Evolutionary conservation across 2,113 vertebrate species (phyloP).

Genomic region (Ahaetulla prasina): DNA sequence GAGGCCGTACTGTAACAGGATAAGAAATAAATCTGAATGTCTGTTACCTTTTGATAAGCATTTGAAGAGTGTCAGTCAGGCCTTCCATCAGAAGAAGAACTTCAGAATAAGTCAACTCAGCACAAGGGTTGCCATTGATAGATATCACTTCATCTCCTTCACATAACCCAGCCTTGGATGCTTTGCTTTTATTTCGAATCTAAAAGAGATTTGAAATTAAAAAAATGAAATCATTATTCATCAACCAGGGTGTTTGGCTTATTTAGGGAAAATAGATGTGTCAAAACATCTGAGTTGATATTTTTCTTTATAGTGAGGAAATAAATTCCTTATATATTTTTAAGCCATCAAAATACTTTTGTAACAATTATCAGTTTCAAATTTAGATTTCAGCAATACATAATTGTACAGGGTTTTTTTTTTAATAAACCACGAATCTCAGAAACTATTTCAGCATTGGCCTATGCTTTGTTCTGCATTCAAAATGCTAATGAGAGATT

Average conservation of each 20-base stretch:
- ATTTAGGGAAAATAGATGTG: background rate
- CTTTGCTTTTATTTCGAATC: slow-evolving; percentile 77
- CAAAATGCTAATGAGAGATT: background rate
- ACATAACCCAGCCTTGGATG: slow-evolving; percentile 79
- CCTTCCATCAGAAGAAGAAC: slow-evolving; percentile 79
- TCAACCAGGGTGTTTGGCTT: slow-evolving; percentile 14
- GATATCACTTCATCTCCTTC: slow-evolving; percentile 89
- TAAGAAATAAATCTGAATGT: background rate
- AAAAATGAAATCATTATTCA: background rate
- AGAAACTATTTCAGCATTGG: background rate
- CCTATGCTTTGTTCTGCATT: background rate
- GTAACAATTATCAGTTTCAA: background rate
- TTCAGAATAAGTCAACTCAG: slow-evolving; percentile 80
- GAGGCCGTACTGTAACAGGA: background rate
- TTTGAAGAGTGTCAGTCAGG: slow-evolving; percentile 79
- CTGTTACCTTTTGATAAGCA: slow-evolving; percentile 89
- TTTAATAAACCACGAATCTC: background rate
- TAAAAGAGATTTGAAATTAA: slow-evolving; percentile 35
- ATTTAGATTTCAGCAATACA: background rate
- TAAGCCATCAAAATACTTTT: background rate
- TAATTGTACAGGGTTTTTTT: background rate
- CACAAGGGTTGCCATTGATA: slow-evolving; percentile 85
- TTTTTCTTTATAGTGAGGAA: background rate
- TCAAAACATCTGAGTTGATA: background rate
- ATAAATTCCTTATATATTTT: background rate